phyloP scores from a whole-genome alignment of 2,888 invertebrate genomes.

The Ennomos quercinarius region DNA sequence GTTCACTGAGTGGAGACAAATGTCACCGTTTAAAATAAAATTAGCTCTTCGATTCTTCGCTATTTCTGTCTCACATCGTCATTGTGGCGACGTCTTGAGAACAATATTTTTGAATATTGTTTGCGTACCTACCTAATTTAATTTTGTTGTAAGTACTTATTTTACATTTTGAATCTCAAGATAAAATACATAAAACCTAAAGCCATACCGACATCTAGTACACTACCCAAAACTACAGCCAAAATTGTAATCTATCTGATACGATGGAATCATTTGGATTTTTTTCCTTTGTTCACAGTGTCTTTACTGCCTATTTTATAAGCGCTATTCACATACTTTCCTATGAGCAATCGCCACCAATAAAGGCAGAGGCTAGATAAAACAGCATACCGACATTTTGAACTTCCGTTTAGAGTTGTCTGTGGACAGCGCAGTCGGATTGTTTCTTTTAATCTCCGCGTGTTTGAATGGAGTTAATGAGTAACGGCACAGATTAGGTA shows the following conservation, averaged over 20 bases:
- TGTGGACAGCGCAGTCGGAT: constrained; percentile 61
- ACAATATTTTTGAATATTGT: neutral
- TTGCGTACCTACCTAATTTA: no score
- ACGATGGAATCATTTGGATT: no score
- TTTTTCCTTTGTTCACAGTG: no score
- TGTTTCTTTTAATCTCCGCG: constrained; percentile 76
- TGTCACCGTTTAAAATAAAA: constrained; percentile 63
- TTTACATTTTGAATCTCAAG: no score
- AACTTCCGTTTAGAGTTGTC: constrained; percentile 74
- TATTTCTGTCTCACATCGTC: constrained; percentile 32
- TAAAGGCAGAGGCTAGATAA: constrained; percentile 27
- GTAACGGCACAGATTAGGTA: constrained; percentile 32
- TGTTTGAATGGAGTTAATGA: constrained; percentile 78
- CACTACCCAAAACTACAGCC: no score
- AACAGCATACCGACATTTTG: constrained; percentile 47
- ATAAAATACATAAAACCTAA: no score
- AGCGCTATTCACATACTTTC: neutral
- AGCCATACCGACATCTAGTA: no score
- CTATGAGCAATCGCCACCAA: neutral
- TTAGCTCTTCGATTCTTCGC: constrained; percentile 45
- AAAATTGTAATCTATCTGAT: neutral
- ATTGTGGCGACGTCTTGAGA: constrained; percentile 13
- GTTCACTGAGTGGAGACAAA: constrained; percentile 62
- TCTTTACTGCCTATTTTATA: no score
- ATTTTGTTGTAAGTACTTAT: no score